phyloP scores from a whole-genome alignment of 2,888 invertebrate species.

The Volucella zonaria region DNA sequence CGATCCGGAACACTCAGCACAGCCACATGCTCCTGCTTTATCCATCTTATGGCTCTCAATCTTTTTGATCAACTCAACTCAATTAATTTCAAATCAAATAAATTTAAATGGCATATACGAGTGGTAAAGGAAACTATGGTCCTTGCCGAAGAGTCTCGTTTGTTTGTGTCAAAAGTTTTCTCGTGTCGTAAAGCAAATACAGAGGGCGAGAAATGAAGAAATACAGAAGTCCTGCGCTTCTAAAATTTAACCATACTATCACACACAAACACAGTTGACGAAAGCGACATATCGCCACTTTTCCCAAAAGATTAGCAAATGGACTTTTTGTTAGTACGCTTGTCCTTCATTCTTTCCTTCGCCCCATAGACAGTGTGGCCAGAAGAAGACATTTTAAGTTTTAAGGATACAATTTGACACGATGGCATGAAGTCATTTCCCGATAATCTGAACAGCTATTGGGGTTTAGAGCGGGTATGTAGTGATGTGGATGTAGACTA shows the following conservation, averaged over 20 bases:
- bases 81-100: constrained; percentile 73
- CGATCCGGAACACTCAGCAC: constrained; percentile 12
- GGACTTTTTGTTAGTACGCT: constrained; percentile 51
- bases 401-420: no score
- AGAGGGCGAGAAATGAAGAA: not conserved
- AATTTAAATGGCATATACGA: constrained; percentile 68
- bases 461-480: no score
- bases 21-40: constrained; percentile 15
- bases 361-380: not conserved
- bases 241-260: constrained; percentile 47
- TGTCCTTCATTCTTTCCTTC: constrained; percentile 18
- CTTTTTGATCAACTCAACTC: constrained; percentile 66
- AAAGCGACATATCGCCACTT: constrained; percentile 36
- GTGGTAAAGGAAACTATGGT: constrained; percentile 16
- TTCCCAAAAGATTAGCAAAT: constrained; percentile 70
- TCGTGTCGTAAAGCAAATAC: constrained; percentile 46
- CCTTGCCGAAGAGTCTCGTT: constrained; percentile 33
- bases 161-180: constrained; percentile 66
- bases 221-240: constrained; percentile 47
- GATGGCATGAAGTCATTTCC: no score
- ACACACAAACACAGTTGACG: constrained; percentile 32
- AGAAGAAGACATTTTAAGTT: no score
- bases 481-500: no score
- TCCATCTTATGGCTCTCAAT: constrained; percentile 9
- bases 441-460: no score